These are phyloP conservation scores for Oryctes rhinoceros DNA, from an alignment of 1,140 invertebrate genomes.

Conservation along the genomic window DNA sequence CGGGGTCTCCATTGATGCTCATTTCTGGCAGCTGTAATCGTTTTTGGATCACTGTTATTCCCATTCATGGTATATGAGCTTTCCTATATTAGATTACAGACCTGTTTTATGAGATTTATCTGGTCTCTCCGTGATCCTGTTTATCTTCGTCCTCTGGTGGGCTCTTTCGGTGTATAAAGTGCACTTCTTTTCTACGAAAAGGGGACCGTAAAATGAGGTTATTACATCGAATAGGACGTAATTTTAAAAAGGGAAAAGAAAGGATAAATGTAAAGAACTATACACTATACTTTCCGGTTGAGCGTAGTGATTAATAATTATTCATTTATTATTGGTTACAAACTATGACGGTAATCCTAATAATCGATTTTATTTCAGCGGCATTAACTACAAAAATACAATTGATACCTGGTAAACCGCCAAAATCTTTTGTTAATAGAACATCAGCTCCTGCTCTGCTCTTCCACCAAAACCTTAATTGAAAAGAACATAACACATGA, in stretches of 20 bases:
- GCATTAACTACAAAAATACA: no score
- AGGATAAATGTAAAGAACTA: no score
- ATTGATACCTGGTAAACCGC: no score
- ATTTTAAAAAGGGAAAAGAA: not conserved
- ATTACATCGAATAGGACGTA: not conserved
- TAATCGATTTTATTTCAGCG: no score
- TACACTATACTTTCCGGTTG: not conserved
- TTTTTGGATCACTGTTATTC: conserved; percentile 62
- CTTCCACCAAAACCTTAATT: no score
- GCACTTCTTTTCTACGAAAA: not conserved
- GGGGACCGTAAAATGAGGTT: conserved; percentile 1
- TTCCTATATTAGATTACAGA: conserved; percentile 59
- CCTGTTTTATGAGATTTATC: conserved; percentile 50
- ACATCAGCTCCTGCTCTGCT: no score
- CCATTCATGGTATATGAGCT: conserved; percentile 58
- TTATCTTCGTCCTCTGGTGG: conserved; percentile 29
- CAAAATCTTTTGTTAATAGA: no score
- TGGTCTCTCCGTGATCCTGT: conserved; percentile 33
- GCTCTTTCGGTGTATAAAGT: conserved; percentile 18
- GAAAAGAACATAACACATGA: no score
- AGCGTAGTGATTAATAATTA: no score
- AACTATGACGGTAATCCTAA: no score
- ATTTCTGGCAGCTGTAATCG: conserved; percentile 62
- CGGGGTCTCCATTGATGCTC: conserved; percentile 57
- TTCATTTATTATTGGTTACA: no score